phyloP scores from a whole-genome alignment of 2,113 vertebrate genomes.

The Pelmatolapia mariae region DNA sequence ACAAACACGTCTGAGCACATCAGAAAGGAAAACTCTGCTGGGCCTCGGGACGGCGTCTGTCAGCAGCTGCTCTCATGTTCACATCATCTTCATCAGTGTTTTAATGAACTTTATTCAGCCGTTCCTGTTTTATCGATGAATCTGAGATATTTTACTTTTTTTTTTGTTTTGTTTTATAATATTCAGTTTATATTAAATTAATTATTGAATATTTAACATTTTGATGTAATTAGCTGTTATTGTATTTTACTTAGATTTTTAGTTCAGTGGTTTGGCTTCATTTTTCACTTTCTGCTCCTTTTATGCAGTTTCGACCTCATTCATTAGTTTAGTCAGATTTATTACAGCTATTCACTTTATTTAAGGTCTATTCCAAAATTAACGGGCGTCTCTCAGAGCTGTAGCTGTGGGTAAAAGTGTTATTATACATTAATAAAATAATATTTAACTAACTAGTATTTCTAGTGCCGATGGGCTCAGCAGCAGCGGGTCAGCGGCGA shows the following conservation, averaged over 20 bases:
- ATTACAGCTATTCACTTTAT: neutral
- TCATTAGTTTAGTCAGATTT: neutral
- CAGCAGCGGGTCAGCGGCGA: neutral
- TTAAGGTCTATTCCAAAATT: neutral
- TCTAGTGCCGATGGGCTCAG: fast-evolving
- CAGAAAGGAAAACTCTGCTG: neutral
- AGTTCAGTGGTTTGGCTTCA: neutral
- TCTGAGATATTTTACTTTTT: neutral
- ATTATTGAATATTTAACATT: neutral
- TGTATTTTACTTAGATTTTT: neutral
- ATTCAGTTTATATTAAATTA: neutral
- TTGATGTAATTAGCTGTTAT: neutral
- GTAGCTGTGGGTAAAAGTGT: neutral
- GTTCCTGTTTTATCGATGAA: neutral
- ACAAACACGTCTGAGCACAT: neutral
- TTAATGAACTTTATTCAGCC: neutral
- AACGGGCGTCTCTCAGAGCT: neutral
- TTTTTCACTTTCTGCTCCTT: neutral
- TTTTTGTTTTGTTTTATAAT: neutral
- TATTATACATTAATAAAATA: neutral
- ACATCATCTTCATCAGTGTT: neutral
- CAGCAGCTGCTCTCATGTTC: neutral
- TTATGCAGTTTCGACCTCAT: neutral
- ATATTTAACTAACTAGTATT: neutral
- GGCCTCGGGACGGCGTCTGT: neutral